Conservation (phyloP, 2,113 vertebrate species). For the Anser brachyrhynchus region DNA sequence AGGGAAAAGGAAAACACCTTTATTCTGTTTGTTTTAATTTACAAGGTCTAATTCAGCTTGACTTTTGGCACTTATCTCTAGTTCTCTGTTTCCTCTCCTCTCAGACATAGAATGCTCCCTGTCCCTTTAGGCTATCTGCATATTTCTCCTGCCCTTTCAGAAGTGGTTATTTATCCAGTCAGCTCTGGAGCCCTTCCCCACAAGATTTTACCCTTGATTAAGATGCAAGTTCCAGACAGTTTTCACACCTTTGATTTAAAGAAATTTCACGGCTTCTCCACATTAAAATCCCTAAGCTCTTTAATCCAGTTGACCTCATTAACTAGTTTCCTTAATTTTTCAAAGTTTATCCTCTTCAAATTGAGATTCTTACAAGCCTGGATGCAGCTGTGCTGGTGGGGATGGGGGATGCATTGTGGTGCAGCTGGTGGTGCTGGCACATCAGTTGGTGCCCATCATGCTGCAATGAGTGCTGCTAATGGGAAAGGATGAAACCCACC, state of each 20-base stretch:
- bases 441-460: rapidly evolving
- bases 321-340: conserved; percentile 68
- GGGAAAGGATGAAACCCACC: background rate
- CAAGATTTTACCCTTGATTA: conserved; percentile 63
- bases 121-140: background rate
- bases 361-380: conserved; percentile 32
- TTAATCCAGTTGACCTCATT: conserved; percentile 71
- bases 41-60: background rate
- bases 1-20: background rate
- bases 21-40: background rate
- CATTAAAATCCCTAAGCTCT: conserved; percentile 67
- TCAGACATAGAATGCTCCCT: background rate
- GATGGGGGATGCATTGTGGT: background rate
- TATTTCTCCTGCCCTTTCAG: conserved; percentile 31
- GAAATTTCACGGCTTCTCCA: conserved; percentile 69
- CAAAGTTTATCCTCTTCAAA: conserved; percentile 58
- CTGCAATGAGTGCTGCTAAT: background rate
- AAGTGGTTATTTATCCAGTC: conserved; percentile 45
- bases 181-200: conserved; percentile 18
- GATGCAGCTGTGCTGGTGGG: conserved; percentile 28
- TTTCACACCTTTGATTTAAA: conserved; percentile 73
- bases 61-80: background rate
- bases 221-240: conserved; percentile 64
- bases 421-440: background rate
- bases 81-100: background rate